Base-by-base conservation (phyloP, 2,113 vertebrate species). In the Odontophorus gujanensis region DNA sequence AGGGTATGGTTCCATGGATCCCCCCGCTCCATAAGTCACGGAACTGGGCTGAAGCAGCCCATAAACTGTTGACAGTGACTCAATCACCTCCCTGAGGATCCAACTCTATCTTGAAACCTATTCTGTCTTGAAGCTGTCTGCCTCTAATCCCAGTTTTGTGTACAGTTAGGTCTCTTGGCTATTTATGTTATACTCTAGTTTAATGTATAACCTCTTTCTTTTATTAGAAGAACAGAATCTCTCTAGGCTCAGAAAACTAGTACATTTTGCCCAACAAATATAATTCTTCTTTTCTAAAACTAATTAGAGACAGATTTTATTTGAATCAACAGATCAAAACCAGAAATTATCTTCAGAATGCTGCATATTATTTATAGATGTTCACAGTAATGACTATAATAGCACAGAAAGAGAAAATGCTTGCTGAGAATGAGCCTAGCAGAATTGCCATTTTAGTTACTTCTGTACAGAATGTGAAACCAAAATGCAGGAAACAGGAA, bases 311-410 rank as follows among this genome's bases (percentile, higher is more conserved):
- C 45, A 69, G 11, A 45, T 82, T 82, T 90, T 57, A 85, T 92
- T 85, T 85, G 40, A 82, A 85, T 36, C 32, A 85, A 79, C 13
- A 81, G 68, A 48, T 74, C 63, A 71, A 86, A 88, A 7, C 5
- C 50, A 92, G 80, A 85, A 83, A 92, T 86, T n/a, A 43, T 55
- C 26, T 86, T 83, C 40, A 36, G 40, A 86, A 83, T 88, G 11
- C 4, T 50, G 3, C 36, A 9, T 30, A 66, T 36, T 40, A 62
- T 77, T 83, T 67, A 78, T 34, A 55, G 11, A 67, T 81, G 62
- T 34, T 86, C 61, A 81, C 30, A 81, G 67, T 73, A 92, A 80
- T 55, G 21, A 59, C 34, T 58, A 8, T 8, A 84, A 26, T 45
- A 42, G 16, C 28, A 24, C 1, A 87, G 53, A 87, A 72, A 59